Conservation (phyloP, 2,888 invertebrate species). For the Malacosoma neustria region DNA sequence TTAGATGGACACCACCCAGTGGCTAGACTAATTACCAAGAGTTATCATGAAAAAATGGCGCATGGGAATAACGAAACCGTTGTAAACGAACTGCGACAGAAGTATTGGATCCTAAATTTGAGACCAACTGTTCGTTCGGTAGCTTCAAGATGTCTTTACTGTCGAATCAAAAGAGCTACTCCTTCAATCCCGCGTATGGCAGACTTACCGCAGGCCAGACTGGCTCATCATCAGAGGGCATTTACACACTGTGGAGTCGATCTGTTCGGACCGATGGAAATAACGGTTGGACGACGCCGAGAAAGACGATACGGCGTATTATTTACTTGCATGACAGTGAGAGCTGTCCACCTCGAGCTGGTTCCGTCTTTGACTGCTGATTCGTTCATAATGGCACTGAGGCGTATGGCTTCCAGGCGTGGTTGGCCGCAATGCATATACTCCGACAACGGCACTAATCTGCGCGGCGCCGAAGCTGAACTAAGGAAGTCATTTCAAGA, state of each 20-base stretch:
- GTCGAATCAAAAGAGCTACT: no score
- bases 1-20: slow-evolving; percentile 9
- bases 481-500: slow-evolving; percentile 7
- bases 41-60: no score
- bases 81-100: no score
- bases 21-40: slow-evolving; percentile 8
- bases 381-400: slow-evolving; percentile 15
- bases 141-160: no score
- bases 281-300: slow-evolving; percentile 10
- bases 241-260: slow-evolving; percentile 16
- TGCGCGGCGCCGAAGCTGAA: slow-evolving; percentile 14
- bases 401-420: slow-evolving; percentile 15
- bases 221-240: slow-evolving; percentile 14
- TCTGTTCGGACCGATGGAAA: slow-evolving; percentile 16
- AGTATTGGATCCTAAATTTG: no score
- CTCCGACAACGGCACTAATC: slow-evolving; percentile 15
- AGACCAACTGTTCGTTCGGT: no score
- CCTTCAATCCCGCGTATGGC: slow-evolving; percentile 15
- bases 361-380: slow-evolving; percentile 11
- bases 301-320: slow-evolving; percentile 16
- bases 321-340: slow-evolving; percentile 17
- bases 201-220: slow-evolving; percentile 14
- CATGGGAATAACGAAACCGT: no score
- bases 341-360: slow-evolving; percentile 15
- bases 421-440: slow-evolving; percentile 12